These are phyloP conservation scores for Psilopsiagon aurifrons DNA, from an alignment of 2,113 vertebrate species.

Conservation along the genomic window DNA sequence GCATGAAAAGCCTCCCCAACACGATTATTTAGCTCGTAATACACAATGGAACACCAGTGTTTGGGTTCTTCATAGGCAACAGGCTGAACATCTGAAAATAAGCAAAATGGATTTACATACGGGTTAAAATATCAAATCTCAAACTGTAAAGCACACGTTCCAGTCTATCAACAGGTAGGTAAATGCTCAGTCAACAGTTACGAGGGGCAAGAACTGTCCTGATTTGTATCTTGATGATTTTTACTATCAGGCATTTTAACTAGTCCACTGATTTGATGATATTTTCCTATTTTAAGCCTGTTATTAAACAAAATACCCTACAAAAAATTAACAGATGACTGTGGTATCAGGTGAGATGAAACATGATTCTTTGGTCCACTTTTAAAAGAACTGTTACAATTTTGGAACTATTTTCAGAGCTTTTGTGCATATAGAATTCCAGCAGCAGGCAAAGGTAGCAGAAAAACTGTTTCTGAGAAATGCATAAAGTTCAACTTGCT, in stretches of 20 bases:
- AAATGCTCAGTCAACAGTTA: background rate
- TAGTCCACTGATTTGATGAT: background rate
- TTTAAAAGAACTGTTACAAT: background rate
- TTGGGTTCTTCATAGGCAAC: constrained; percentile 96
- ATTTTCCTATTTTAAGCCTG: background rate
- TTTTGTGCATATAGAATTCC: background rate
- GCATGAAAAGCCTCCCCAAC: constrained; percentile 96
- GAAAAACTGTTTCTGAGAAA: background rate
- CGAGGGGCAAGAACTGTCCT: background rate
- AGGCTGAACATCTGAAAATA: constrained; percentile 89
- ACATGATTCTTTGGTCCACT: background rate
- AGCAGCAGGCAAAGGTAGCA: background rate
- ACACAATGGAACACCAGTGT: constrained; percentile 98
- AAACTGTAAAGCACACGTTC: background rate
- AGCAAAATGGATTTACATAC: background rate
- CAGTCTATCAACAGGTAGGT: background rate
- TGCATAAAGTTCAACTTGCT: background rate
- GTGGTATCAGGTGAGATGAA: background rate
- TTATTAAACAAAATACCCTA: background rate
- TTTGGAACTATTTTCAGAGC: background rate
- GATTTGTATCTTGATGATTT: background rate
- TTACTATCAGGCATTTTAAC: background rate
- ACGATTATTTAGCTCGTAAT: constrained; percentile 95
- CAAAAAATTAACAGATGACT: background rate
- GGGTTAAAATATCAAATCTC: background rate